Percentiles rank a stretch among this genome's conserved stretches.
phyloP scores from a whole-genome alignment of 2,113 vertebrate species.

The Mandrillus leucophaeus region DNA sequence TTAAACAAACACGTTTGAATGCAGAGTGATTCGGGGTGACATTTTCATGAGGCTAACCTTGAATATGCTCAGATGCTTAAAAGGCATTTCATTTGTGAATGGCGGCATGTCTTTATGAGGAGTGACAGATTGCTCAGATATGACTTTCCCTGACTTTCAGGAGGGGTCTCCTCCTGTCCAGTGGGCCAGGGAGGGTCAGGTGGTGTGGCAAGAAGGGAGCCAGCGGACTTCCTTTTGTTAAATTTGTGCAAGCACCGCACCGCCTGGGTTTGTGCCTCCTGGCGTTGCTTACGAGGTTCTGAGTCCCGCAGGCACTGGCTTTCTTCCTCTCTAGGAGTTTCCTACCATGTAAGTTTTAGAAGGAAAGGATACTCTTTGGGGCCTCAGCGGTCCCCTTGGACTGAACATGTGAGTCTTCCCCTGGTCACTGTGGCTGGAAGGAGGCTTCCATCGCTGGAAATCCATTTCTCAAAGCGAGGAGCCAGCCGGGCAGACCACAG shows the following conservation, averaged over 20 bases:
- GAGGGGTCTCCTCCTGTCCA: not conserved
- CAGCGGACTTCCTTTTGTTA: not conserved
- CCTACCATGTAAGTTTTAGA: no score
- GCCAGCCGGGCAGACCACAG: accelerated
- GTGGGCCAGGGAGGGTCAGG: accelerated
- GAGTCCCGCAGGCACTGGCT: accelerated
- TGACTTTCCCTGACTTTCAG: not conserved
- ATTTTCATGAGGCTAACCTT: not conserved
- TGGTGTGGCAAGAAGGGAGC: accelerated
- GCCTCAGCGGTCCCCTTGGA: not conserved
- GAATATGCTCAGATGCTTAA: not conserved
- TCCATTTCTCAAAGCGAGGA: accelerated
- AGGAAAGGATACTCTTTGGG: not conserved
- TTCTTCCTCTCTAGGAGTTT: not conserved
- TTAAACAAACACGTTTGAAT: not conserved
- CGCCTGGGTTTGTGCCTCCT: accelerated
- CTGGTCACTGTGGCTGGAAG: accelerated
- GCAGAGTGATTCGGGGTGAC: not conserved
- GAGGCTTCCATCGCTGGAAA: accelerated
- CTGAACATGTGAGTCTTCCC: not conserved
- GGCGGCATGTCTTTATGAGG: not conserved
- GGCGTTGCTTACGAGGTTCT: accelerated
- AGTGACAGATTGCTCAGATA: accelerated
- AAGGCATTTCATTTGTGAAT: accelerated
- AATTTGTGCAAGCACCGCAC: not conserved